Evolutionary conservation across 2,888 invertebrate genomes (phyloP).

Genomic region (Isoperla grammatica): DNA sequence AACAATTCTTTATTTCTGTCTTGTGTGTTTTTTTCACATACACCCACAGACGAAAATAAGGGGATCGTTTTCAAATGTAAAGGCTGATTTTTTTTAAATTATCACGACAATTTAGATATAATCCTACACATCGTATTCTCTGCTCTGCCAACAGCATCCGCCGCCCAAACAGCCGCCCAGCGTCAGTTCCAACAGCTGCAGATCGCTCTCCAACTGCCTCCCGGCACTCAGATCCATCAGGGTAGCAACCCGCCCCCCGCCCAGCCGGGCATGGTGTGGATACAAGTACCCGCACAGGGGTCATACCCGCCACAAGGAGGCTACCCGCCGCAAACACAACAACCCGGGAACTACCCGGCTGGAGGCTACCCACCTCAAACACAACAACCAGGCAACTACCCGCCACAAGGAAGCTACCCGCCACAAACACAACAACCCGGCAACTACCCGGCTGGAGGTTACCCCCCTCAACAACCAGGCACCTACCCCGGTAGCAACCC

Average conservation of each 20-base stretch:
- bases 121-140: not conserved
- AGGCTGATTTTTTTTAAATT: too few species aligned
- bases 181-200: conserved; percentile 38
- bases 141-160: not conserved
- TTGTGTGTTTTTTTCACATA: too few species aligned
- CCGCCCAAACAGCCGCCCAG: not conserved
- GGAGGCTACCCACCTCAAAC: conserved; percentile 19
- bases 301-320: conserved; percentile 8
- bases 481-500: conserved; percentile 17
- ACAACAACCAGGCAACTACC: conserved; percentile 1
- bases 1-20: too few species aligned
- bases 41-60: too few species aligned
- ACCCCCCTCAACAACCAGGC: conserved; percentile 16
- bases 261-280: conserved; percentile 29
- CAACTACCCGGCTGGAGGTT: not conserved
- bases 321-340: conserved; percentile 10
- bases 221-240: conserved; percentile 23
- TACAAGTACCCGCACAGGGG: conserved; percentile 27
- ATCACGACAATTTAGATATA: not conserved
- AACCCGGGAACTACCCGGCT: not conserved
- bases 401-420: not conserved
- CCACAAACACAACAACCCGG: conserved; percentile 20
- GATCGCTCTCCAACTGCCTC: conserved; percentile 35
- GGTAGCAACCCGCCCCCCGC: conserved; percentile 8
- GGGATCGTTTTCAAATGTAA: too few species aligned